Conservation (phyloP, 1,140 invertebrate species). For the Lordiphosa stackelbergi region DNA sequence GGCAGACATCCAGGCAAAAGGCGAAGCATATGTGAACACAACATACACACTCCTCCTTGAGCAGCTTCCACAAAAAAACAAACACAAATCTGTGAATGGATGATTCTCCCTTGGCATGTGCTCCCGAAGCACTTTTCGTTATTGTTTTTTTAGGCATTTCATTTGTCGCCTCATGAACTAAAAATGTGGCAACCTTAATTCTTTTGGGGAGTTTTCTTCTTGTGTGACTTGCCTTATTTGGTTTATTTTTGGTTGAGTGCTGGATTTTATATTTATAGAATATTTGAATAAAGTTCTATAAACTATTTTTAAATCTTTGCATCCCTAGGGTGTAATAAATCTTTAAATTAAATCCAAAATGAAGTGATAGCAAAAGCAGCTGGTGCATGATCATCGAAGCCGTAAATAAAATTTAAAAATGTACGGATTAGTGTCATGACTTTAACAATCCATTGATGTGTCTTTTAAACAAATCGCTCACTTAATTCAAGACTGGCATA, state of each 20-base stretch:
- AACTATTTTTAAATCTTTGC: neutral
- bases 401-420: too few species aligned
- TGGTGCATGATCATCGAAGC: too few species aligned
- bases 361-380: neutral
- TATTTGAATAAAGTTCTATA: slow-evolving; percentile 1
- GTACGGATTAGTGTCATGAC: too few species aligned
- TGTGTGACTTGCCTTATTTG: slow-evolving; percentile 11
- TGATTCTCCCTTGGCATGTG: slow-evolving; percentile 16
- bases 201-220: slow-evolving; percentile 15
- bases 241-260: slow-evolving; percentile 42
- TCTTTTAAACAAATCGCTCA: too few species aligned
- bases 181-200: slow-evolving; percentile 20
- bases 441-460: too few species aligned
- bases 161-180: slow-evolving; percentile 13
- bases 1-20: slow-evolving; percentile 42
- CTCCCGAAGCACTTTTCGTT: slow-evolving; percentile 54
- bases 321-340: neutral
- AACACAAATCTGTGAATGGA: slow-evolving; percentile 24
- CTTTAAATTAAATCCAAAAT: neutral
- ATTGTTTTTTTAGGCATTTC: slow-evolving; percentile 57
- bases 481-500: too few species aligned
- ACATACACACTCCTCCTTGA: slow-evolving; percentile 1
- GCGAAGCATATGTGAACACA: neutral
- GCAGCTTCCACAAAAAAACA: neutral
- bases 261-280: slow-evolving; percentile 44